Evolutionary conservation across 2,113 vertebrate species (phyloP), one percentile per base, ranked within the genome.

Genomic region (Sapajus apella): DNA sequence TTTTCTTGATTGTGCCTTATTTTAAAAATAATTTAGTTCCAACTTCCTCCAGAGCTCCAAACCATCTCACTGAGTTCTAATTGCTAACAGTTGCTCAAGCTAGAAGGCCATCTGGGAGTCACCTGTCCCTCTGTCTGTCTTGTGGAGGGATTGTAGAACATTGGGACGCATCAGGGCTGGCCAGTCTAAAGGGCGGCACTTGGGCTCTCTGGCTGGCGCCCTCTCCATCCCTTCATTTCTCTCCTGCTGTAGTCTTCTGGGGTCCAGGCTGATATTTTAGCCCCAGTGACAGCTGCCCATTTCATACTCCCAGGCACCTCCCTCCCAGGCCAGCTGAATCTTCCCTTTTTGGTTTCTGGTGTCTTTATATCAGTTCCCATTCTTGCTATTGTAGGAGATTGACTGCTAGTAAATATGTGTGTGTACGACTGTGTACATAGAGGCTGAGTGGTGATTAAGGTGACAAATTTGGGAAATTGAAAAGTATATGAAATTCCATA

Each of bases 21-120:
- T 97, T 97, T 52, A 23, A 64, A 91, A 89, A 89, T 25, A 45
- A 79, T 83, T 91, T 91, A 76, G 6, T 80, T 97, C 20, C 37
- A 75, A 13, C 84, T 85, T 96, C 52, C 56, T 85, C 18, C 17
- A 37, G 35, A 47, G 3, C 40, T 66, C n/a, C 20, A 70, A 94
- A 45, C 6, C 7, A 61, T 89, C 56, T 92, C 45, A 30, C 23
- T 77, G 43, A 77, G 75, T 47, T 45, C 25, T 77, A 77, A 18
- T 32, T 76, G 30, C 75, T 77, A 47, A 47, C 27, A 47, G 43
- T 27, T 77, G 75, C 14, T 77, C 16, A 47, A 45, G 16, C 7
- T 32, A 7, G 73, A 76, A 14, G 75, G 14, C 16, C 27, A 32
- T 27, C 75, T 77, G 3, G 27, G 47, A 77, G 75, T 77, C 43